Evolutionary conservation across 1,140 invertebrate species (phyloP), one percentile per base, ranked within the genome.

Genomic region (Oedothorax gibbosus): DNA sequence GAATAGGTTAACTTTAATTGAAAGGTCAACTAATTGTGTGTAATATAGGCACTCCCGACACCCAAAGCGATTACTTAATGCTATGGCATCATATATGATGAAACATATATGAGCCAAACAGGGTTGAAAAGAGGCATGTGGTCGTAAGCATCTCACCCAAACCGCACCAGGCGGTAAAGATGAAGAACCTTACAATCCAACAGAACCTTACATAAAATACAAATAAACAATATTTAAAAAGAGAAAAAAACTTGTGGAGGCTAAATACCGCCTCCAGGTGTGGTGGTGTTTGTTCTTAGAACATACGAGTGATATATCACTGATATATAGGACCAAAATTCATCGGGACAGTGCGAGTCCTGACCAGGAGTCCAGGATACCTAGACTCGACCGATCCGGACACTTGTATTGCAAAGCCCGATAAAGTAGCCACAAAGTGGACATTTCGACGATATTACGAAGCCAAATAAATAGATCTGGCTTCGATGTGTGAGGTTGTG

Each of bases 261-360:
- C 81, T 84, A 84, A 66, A 66, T 84, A 84, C 71, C 72, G 60
- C 81, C 81, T 84, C 81, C 81, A 75, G 12, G 81, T 73, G 49
- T 72, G 20, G 53, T 88, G 35, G 35, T 35, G 35, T 35, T 35
- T 35, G 83, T 87, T 88, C 87, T 87, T 83, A 87, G 87, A 87
- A 88, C 87, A 88, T 88, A 88, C 87, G 60, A 66, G 68, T 81
- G 68, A 87, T 88, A 88, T 88, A 88, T 88, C 87, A 88, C 87
- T 86, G 87, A 88, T 88, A 88, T 88, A 88, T 87, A 79, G 87
- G 84, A 85, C 82, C 66, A 79, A 71, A 76, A 53, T 87, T 86
- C 84, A 71, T 85, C 66, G n/a, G 69, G 60, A 7, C 18, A 50
- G 53, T 83, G 65, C 65, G n/a, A 20, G 50, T 54, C 79, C 56